Conservation (phyloP, 2,888 invertebrate species). For the Drosophila mayaguana region DNA sequence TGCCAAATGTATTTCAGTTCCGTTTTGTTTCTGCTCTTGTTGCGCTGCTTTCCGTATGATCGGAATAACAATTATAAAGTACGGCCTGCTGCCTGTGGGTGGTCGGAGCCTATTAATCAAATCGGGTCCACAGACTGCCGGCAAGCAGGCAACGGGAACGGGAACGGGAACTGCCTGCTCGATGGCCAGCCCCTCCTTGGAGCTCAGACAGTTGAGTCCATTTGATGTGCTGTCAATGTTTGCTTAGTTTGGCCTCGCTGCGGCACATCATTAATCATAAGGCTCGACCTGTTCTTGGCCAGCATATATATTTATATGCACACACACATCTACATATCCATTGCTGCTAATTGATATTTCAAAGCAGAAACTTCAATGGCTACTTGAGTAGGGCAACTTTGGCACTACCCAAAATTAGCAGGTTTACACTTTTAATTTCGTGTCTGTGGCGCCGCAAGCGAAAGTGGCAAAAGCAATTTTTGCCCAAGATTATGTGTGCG, state of each 20-base stretch:
- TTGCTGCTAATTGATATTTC: constrained; percentile 69
- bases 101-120: constrained; percentile 70
- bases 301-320: constrained; percentile 4
- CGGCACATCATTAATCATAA: constrained; percentile 63
- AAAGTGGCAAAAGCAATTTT: constrained; percentile 55
- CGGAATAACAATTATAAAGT: constrained; percentile 54
- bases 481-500: not conserved
- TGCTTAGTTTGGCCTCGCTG: constrained; percentile 44
- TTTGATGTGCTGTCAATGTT: constrained; percentile 61
- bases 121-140: constrained; percentile 58
- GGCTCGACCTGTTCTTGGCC: constrained; percentile 38
- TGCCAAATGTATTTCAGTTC: constrained; percentile 15
- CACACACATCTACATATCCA: not conserved
- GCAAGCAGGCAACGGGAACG: constrained; percentile 31
- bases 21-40: constrained; percentile 2
- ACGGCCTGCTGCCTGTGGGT: constrained; percentile 60
- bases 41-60: constrained; percentile 22
- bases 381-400: constrained; percentile 20
- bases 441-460: constrained; percentile 58
- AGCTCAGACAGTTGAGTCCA: constrained; percentile 27
- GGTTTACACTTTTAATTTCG: constrained; percentile 75
- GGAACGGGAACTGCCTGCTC: constrained; percentile 23
- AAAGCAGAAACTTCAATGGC: constrained; percentile 14
- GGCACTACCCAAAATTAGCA: constrained; percentile 55
- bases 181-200: constrained; percentile 14